These are phyloP conservation scores for Solea senegalensis DNA, from an alignment of 2,113 vertebrate species.

Conservation along the genomic window DNA sequence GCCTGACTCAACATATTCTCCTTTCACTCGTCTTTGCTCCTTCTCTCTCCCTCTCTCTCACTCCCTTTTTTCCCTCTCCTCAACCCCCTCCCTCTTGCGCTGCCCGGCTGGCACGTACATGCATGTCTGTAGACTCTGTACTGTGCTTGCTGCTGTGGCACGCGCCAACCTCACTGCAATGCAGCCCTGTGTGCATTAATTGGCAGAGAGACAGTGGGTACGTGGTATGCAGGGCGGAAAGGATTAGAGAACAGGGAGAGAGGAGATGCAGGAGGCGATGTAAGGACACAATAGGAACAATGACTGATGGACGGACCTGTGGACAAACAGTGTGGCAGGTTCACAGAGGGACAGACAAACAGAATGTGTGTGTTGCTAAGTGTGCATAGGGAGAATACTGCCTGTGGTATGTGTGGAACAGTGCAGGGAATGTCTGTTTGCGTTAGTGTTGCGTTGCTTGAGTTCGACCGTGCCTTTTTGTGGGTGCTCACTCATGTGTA, in stretches of 20 bases:
- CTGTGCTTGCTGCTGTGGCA: conserved; percentile 75
- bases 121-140: conserved; percentile 81
- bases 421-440: conserved; percentile 53
- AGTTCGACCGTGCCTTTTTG: conserved; percentile 50
- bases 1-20: conserved; percentile 80
- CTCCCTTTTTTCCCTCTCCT: conserved; percentile 35
- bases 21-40: conserved; percentile 63
- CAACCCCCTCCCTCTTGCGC: conserved; percentile 42
- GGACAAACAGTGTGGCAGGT: conserved; percentile 49
- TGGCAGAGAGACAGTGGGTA: conserved; percentile 78
- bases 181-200: conserved; percentile 84
- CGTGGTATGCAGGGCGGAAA: conserved; percentile 73
- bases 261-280: conserved; percentile 48
- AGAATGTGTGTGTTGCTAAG: conserved; percentile 55
- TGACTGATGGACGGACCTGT: conserved; percentile 46
- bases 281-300: conserved; percentile 67
- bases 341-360: conserved; percentile 52
- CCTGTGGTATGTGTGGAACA: conserved; percentile 38
- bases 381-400: conserved; percentile 66
- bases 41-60: conserved; percentile 19
- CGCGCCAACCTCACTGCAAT: conserved; percentile 82
- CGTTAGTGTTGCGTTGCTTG: conserved; percentile 58
- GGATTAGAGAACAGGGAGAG: conserved; percentile 50
- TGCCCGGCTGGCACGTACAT: conserved; percentile 78
- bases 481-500: conserved; percentile 72